Conservation (phyloP, 2,797 vertebrate species). For the Acanthornis magna region DNA sequence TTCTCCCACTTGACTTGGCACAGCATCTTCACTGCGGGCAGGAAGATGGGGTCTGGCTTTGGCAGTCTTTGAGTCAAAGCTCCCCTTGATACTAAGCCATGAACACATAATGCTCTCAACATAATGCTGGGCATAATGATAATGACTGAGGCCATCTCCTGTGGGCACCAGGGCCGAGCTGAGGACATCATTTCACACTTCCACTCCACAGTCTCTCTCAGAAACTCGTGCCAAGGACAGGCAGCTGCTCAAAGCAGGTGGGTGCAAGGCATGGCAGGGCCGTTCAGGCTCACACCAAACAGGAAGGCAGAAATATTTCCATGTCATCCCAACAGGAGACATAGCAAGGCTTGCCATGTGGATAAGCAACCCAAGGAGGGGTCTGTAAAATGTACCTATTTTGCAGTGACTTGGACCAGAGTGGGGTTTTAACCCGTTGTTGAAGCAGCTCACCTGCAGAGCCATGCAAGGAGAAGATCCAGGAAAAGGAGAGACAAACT, state of each 20-base stretch:
- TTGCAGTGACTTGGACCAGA: not conserved
- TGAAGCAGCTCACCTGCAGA: not conserved
- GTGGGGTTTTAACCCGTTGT: not conserved
- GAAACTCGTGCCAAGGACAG: not conserved
- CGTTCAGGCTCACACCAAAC: not conserved
- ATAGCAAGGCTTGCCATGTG: not conserved
- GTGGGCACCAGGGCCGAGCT: not conserved
- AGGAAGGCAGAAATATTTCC: not conserved
- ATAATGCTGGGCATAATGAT: not conserved
- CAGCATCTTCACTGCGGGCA: not conserved
- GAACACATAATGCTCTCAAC: rapidly evolving
- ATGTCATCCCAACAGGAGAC: not conserved
- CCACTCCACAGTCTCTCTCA: not conserved
- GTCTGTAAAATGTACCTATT: not conserved
- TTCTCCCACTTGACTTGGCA: not conserved
- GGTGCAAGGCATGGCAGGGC: not conserved
- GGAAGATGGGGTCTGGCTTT: not conserved
- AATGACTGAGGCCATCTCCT: not conserved
- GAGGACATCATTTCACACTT: not conserved
- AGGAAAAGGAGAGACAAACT: not conserved
- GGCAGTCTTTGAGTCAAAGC: not conserved
- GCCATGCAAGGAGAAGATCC: not conserved
- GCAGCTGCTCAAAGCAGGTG: not conserved
- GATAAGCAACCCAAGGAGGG: not conserved
- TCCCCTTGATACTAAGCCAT: not conserved